phyloP scores from a whole-genome alignment of 92 coral and sea anemone genomes.

The Bergia puertoricense region DNA sequence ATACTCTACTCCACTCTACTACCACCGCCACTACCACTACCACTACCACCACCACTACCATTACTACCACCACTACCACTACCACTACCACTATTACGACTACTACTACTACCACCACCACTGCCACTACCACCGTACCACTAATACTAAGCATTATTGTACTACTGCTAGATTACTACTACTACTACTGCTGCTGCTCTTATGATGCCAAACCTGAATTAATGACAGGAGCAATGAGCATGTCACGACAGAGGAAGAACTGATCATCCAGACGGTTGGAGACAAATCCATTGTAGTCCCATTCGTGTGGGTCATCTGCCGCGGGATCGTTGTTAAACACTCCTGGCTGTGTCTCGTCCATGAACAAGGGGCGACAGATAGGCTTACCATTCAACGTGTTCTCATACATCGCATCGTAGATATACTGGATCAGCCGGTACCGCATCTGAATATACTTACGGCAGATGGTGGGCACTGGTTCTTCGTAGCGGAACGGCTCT shows the following conservation, averaged over 20 bases:
- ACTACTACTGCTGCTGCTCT: too few species aligned
- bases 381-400: constrained; percentile 74
- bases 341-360: constrained; percentile 74
- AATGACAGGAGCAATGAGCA: constrained; percentile 68
- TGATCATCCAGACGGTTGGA: constrained; percentile 81
- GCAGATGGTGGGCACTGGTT: constrained; percentile 77
- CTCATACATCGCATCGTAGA: constrained; percentile 84
- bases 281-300: constrained; percentile 70
- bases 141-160: background rate
- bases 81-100: too few species aligned
- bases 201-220: constrained; percentile 56
- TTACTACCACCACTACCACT: too few species aligned
- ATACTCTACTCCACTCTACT: too few species aligned
- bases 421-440: constrained; percentile 73
- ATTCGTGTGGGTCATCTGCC: constrained; percentile 66
- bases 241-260: constrained; percentile 72
- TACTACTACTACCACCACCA: too few species aligned
- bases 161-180: background rate
- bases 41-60: too few species aligned
- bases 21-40: too few species aligned
- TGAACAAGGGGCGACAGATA: constrained; percentile 77
- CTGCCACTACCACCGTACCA: background rate
- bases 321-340: constrained; percentile 69
- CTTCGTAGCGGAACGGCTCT: constrained; percentile 69
- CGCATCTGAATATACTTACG: constrained; percentile 86